Evolutionary conservation across 2,797 vertebrate genomes (phyloP).

Genomic region (Zalophus californianus): DNA sequence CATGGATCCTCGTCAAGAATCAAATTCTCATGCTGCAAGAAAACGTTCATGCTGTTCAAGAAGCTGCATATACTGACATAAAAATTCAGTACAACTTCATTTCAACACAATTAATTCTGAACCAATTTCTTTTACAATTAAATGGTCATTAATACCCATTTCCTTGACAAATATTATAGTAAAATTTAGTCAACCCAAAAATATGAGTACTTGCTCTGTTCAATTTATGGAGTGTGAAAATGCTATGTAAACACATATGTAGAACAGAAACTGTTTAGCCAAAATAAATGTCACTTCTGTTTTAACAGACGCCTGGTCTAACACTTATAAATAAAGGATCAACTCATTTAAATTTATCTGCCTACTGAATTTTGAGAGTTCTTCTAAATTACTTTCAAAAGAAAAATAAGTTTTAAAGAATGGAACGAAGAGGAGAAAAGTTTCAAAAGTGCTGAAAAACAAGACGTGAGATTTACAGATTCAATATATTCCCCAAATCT

Average conservation of each 20-base stretch:
- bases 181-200: conserved; percentile 55
- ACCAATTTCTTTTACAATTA: conserved; percentile 34
- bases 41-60: conserved; percentile 18
- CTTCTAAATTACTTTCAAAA: conserved; percentile 64
- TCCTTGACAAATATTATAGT: conserved; percentile 52
- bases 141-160: conserved; percentile 49
- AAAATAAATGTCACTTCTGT: conserved; percentile 82
- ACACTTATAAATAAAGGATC: conserved; percentile 78
- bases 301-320: conserved; percentile 79
- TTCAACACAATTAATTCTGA: conserved; percentile 25
- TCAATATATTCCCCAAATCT: conserved; percentile 52
- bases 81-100: conserved; percentile 41
- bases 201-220: conserved; percentile 61
- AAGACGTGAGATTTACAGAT: not conserved
- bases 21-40: not conserved
- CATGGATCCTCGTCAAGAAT: not conserved
- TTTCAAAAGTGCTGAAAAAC: not conserved
- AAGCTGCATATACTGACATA: not conserved
- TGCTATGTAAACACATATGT: conserved; percentile 76
- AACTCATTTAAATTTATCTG: conserved; percentile 73
- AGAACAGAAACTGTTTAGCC: conserved; percentile 78
- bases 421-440: not conserved
- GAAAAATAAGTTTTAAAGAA: not conserved
- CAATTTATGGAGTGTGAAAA: conserved; percentile 76
- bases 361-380: conserved; percentile 48